Conservation (phyloP, 2,888 invertebrate genomes). For the Galerucella nymphaeae region DNA sequence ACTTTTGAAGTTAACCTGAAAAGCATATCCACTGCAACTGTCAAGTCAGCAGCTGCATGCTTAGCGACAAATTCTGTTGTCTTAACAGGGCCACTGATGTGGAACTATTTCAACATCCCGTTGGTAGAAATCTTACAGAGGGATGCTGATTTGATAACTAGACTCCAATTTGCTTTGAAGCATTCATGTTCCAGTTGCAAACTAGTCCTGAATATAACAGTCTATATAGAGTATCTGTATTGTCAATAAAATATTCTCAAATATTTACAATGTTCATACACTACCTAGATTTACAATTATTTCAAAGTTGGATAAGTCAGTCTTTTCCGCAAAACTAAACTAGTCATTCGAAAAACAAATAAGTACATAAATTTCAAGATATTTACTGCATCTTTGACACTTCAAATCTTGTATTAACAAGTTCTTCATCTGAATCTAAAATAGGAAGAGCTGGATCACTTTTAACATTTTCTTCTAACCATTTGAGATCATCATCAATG, state of each 20-base stretch:
- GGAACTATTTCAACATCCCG: too few relatives aligned
- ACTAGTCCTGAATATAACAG: too few relatives aligned
- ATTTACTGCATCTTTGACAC: conserved; percentile 87
- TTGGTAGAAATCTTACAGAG: too few relatives aligned
- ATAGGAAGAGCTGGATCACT: conserved; percentile 77
- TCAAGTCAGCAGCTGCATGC: too few relatives aligned
- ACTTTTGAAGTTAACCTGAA: too few relatives aligned
- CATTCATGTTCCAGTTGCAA: neutral
- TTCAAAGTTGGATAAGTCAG: conserved; percentile 7
- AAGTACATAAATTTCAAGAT: neutral
- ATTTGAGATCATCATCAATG: conserved; percentile 83
- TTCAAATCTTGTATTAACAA: conserved; percentile 87
- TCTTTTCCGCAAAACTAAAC: conserved; percentile 11
- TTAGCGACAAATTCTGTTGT: too few relatives aligned
- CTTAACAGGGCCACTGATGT: too few relatives aligned
- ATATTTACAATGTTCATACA: neutral
- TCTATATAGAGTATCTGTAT: neutral
- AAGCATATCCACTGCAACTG: too few relatives aligned
- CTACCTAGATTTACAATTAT: neutral
- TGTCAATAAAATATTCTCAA: neutral
- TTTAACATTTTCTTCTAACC: conserved; percentile 94
- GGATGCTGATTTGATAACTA: neutral
- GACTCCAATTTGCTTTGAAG: too few relatives aligned
- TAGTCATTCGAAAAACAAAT: conserved; percentile 8
- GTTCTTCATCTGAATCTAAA: conserved; percentile 84